phyloP scores from a whole-genome alignment of 2,113 vertebrate genomes.

The Thunnus thynnus region DNA sequence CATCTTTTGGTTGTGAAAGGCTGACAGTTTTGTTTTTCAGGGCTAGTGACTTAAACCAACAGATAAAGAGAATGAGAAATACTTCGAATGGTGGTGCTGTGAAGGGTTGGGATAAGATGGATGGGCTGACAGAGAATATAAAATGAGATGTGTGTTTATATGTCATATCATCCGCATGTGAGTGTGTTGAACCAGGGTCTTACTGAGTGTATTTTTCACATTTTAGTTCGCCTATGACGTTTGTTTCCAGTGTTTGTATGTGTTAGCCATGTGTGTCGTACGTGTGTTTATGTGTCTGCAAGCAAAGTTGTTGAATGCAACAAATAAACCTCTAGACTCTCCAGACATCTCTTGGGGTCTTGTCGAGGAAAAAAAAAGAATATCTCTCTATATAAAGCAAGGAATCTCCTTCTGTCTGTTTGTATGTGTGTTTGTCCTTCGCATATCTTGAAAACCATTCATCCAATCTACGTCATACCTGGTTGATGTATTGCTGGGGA shows the following conservation, averaged over 20 bases:
- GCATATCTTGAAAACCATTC: too few species aligned
- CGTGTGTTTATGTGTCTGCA: not conserved
- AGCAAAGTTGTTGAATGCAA: conserved; percentile 14
- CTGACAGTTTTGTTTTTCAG: not conserved
- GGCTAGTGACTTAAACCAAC: not conserved
- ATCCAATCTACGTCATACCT: too few species aligned
- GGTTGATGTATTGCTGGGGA: too few species aligned
- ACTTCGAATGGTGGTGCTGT: not conserved
- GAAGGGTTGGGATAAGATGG: not conserved
- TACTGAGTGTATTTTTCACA: not conserved
- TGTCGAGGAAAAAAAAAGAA: not conserved
- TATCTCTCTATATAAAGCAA: too few species aligned
- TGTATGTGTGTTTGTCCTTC: too few species aligned
- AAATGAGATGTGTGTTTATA: conserved; percentile 13
- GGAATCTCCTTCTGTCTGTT: too few species aligned
- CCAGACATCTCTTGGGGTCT: conserved; percentile 7
- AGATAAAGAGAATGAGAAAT: conserved; percentile 14
- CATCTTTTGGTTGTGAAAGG: not conserved
- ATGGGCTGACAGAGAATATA: conserved; percentile 7
- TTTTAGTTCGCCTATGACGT: not conserved
- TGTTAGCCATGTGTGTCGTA: not conserved
- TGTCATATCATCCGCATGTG: not conserved
- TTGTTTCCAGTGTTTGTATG: not conserved
- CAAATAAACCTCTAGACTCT: conserved; percentile 40
- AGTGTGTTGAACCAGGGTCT: not conserved